Evolutionary conservation across 2,797 vertebrate genomes (phyloP).

Genomic region (Myotis myotis): DNA sequence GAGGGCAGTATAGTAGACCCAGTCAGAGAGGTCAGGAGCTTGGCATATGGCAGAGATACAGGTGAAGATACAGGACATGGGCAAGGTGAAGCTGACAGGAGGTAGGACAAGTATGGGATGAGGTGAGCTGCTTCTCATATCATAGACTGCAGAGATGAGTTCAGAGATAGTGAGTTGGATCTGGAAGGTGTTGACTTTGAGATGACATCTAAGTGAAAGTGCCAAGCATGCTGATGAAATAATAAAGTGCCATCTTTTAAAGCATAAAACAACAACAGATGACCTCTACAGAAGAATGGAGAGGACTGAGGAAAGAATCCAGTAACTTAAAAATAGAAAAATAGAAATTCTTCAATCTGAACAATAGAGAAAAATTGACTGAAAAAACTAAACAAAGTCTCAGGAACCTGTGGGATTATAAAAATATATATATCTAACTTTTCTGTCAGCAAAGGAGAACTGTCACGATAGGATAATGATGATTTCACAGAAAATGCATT

Average conservation of each 20-base stretch:
- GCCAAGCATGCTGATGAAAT: not conserved
- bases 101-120: rapidly evolving
- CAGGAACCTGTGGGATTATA: not conserved
- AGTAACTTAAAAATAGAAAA: constrained; percentile 21
- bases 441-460: not conserved
- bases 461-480: not conserved
- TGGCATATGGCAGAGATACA: not conserved
- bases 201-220: not conserved
- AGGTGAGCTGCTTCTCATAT: not conserved
- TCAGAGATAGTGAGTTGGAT: not conserved
- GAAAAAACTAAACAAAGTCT: not conserved
- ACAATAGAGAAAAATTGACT: not conserved
- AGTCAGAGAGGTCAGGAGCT: not conserved
- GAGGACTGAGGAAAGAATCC: constrained; percentile 29
- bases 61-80: not conserved
- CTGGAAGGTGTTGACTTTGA: rapidly evolving
- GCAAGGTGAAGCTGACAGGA: not conserved
- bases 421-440: not conserved
- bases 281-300: not conserved
- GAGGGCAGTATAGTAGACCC: not conserved
- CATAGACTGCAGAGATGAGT: not conserved
- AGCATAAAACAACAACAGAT: not conserved
- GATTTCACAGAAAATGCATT: not conserved
- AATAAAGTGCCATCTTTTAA: not conserved
- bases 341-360: not conserved